A percentile compares a stretch with the other conserved stretches of the same genome.
phyloP scores from a whole-genome alignment of 2,113 vertebrate species.

The Ramphastos sulfuratus region DNA sequence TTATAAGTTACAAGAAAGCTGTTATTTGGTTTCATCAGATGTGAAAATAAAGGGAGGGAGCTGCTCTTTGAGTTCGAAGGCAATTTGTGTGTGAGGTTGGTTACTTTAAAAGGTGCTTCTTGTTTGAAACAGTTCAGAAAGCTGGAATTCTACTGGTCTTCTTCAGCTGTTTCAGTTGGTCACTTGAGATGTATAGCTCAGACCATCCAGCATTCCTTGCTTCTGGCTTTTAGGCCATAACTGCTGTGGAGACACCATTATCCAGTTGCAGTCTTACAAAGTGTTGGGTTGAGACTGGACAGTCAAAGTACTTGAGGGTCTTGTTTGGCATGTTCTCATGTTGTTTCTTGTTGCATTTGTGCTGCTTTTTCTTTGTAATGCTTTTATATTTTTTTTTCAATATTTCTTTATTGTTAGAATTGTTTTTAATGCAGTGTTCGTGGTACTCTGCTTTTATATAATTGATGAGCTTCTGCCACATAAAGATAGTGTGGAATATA shows the following conservation, averaged over 20 bases:
- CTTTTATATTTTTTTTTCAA: background rate
- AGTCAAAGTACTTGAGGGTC: background rate
- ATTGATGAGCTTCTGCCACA: background rate
- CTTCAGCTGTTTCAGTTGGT: background rate
- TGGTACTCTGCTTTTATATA: background rate
- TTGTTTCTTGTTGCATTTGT: background rate
- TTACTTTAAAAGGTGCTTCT: background rate
- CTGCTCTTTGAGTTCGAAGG: background rate
- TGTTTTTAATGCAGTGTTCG: background rate
- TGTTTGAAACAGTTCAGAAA: background rate
- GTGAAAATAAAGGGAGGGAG: background rate
- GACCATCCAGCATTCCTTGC: background rate
- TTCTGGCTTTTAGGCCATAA: background rate
- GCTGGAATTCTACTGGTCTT: background rate
- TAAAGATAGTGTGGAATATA: background rate
- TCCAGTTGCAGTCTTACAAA: background rate
- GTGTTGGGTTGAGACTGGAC: background rate
- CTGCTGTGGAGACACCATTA: background rate
- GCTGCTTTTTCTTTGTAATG: background rate
- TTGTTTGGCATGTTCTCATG: background rate
- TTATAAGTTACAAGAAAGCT: background rate
- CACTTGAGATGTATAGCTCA: background rate
- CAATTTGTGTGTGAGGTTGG: background rate
- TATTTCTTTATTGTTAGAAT: background rate
- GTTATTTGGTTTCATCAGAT: background rate